Conservation (phyloP, 2,888 invertebrate species). For the Cylindroiulus punctatus region DNA sequence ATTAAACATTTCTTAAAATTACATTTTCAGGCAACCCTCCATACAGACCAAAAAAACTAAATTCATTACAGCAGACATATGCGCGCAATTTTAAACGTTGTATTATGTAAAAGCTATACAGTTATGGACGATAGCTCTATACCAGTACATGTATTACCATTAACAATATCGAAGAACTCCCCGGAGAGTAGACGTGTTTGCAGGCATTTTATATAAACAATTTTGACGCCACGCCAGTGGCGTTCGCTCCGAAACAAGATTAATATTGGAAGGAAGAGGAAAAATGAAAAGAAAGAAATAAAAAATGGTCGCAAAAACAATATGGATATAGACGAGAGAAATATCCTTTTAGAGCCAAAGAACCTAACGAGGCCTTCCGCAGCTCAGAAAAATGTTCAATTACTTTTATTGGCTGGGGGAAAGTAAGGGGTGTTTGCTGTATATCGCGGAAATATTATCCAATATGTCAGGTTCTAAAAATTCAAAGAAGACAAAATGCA, state of each 20-base stretch:
- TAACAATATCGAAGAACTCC: constrained; percentile 1
- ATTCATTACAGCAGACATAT: neutral
- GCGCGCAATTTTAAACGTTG: constrained; percentile 24
- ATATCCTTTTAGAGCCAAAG: neutral
- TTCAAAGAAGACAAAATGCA: neutral
- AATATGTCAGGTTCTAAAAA: neutral
- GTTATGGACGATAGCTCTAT: constrained; percentile 36
- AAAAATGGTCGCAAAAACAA: constrained; percentile 23
- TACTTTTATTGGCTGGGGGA: constrained; percentile 15
- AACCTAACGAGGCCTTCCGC: constrained; percentile 18
- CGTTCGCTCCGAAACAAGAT: constrained; percentile 33
- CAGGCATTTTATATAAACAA: constrained; percentile 43
- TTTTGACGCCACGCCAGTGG: constrained; percentile 42
- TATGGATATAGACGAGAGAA: constrained; percentile 11
- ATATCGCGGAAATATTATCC: neutral
- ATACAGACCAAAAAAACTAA: neutral
- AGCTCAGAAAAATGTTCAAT: constrained; percentile 45
- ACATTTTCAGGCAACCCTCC: neutral
- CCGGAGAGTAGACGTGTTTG: constrained; percentile 9
- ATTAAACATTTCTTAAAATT: neutral
- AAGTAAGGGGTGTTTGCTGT: constrained; percentile 19
- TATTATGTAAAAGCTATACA: constrained; percentile 23
- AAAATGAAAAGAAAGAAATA: constrained; percentile 45
- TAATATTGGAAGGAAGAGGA: constrained; percentile 6
- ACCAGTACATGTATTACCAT: neutral